Conservation (phyloP, 2,888 invertebrate species). For the Melanophora roralis region DNA sequence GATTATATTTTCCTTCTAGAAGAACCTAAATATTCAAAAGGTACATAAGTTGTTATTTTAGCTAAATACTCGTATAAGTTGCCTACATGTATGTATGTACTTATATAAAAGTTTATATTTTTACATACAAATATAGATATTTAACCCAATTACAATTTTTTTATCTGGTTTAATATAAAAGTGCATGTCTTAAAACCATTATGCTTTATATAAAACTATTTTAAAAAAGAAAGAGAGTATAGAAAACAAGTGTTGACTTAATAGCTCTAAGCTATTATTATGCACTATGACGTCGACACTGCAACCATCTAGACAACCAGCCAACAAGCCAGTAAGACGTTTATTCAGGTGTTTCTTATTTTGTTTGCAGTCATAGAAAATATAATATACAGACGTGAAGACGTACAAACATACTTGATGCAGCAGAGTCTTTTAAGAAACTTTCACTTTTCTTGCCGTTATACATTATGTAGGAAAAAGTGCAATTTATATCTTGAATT, state of each 20-base stretch:
- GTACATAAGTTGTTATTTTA: too few species aligned
- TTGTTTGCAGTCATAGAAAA: slow-evolving; percentile 12
- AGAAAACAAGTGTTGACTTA: slow-evolving; percentile 38
- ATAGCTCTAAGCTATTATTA: slow-evolving; percentile 38
- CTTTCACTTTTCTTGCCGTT: slow-evolving; percentile 56
- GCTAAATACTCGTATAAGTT: too few species aligned
- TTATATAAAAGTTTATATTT: too few species aligned
- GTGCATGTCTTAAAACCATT: slow-evolving; percentile 21
- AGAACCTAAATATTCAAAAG: too few species aligned
- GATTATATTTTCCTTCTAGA: too few species aligned
- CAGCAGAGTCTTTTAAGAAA: slow-evolving; percentile 13
- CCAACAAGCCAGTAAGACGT: neutral
- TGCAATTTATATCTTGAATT: slow-evolving; percentile 45
- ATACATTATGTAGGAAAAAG: slow-evolving; percentile 42
- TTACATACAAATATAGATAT: too few species aligned
- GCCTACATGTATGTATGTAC: too few species aligned
- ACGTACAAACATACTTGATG: neutral
- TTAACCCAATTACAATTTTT: neutral
- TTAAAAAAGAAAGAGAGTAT: slow-evolving; percentile 10
- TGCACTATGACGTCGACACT: slow-evolving; percentile 6
- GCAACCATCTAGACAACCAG: slow-evolving; percentile 15
- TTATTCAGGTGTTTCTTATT: neutral
- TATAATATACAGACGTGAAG: neutral
- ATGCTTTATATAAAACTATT: neutral
- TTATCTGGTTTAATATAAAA: slow-evolving; percentile 1